These are phyloP conservation scores for Aplysia californica DNA, from an alignment of 1,140 invertebrate species.

Conservation along the genomic window DNA sequence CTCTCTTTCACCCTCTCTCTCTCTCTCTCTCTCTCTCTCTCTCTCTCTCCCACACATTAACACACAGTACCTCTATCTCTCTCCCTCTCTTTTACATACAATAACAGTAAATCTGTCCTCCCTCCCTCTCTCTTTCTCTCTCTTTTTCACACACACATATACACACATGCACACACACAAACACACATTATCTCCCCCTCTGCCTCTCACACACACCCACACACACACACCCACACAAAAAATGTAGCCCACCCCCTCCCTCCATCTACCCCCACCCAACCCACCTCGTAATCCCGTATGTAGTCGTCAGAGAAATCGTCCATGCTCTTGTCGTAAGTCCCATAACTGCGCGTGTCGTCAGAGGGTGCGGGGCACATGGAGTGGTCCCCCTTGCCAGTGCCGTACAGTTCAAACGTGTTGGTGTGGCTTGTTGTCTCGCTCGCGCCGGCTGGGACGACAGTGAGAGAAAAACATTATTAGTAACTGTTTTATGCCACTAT, in stretches of 20 bases:
- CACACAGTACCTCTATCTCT: too few species aligned
- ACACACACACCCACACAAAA: too few species aligned
- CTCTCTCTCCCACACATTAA: too few species aligned
- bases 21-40: too few species aligned
- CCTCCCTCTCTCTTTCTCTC: background rate
- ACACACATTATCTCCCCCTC: too few species aligned
- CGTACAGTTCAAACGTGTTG: slow-evolving; percentile 60
- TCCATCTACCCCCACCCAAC: slow-evolving; percentile 9
- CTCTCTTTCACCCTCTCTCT: too few species aligned
- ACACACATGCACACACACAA: background rate
- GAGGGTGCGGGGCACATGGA: slow-evolving; percentile 53
- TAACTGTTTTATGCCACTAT: too few species aligned
- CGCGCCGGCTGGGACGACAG: slow-evolving; percentile 6
- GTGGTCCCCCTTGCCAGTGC: slow-evolving; percentile 46
- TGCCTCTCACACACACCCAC: too few species aligned
- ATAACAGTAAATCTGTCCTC: background rate
- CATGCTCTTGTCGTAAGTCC: slow-evolving; percentile 59
- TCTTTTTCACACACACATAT: background rate
- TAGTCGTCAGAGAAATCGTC: slow-evolving; percentile 61
- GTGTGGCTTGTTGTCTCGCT: slow-evolving; percentile 59
- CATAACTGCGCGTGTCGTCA: slow-evolving; percentile 57
- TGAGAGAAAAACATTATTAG: background rate
- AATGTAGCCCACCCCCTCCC: too few species aligned
- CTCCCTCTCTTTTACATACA: too few species aligned
- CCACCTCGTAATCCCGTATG: slow-evolving; percentile 55